phyloP scores from a whole-genome alignment of 2,888 invertebrate genomes.

The Phytoseiulus persimilis region DNA sequence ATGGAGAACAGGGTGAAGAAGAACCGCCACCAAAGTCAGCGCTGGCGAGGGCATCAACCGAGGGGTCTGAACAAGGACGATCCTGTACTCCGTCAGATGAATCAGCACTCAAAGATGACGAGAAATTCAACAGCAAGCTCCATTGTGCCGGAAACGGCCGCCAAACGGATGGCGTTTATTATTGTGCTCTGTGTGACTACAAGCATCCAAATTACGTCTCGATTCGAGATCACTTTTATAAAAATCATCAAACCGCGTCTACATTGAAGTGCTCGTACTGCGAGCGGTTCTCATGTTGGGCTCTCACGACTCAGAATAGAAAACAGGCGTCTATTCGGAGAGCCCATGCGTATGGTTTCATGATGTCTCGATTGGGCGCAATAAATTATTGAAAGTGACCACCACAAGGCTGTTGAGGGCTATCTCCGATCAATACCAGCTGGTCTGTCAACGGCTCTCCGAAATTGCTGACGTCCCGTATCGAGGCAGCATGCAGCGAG shows the following conservation, averaged over 20 bases:
- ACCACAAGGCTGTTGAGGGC: too few relatives aligned
- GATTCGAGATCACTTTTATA: constrained; percentile 17
- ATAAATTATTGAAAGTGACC: too few relatives aligned
- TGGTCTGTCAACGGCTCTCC: too few relatives aligned
- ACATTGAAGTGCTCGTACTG: neutral
- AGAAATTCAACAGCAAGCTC: constrained; percentile 19
- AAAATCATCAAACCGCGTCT: neutral
- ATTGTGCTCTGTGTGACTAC: constrained; percentile 25
- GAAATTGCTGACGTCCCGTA: too few relatives aligned
- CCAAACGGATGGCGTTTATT: constrained; percentile 15
- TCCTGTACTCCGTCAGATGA: neutral
- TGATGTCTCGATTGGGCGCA: too few relatives aligned
- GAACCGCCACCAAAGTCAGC: neutral
- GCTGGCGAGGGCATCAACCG: too few relatives aligned
- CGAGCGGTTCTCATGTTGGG: too few relatives aligned
- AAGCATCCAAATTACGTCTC: neutral
- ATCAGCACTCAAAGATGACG: neutral
- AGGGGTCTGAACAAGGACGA: neutral
- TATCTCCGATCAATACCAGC: too few relatives aligned
- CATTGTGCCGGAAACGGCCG: constrained; percentile 17
- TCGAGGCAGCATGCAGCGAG: too few relatives aligned
- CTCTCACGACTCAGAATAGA: too few relatives aligned
- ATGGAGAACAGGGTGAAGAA: neutral
- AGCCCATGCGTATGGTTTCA: too few relatives aligned
- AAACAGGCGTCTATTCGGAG: too few relatives aligned